Base-by-base conservation (phyloP, 2,888 invertebrate species). In the Torymus aiolomorphi region DNA sequence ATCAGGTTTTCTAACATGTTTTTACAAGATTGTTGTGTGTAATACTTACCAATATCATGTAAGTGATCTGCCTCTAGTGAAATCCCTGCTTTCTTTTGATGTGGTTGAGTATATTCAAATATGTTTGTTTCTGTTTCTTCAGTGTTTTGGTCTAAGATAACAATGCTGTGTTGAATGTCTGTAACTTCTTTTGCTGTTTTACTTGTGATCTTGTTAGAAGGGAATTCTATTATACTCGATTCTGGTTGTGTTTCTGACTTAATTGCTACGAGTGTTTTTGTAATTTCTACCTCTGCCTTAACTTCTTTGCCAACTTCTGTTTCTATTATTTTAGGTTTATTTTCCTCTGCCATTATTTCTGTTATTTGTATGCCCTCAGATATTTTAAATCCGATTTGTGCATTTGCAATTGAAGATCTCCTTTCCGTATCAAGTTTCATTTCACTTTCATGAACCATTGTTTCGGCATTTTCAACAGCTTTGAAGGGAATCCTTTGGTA, bases 121-220 rank as follows among this genome's bases (percentile, higher is more conserved):
- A 91, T 86, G 78, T 91, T 87, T 86, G 90, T 88, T 89, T 91
- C 92, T 69, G 91, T 87, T 89, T 92, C 92, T 84, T 90, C 92
- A 81, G 90, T 88, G 83, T 88, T 88, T 82, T 90, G 88, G 85
- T 92, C 92, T 70, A 91, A 92, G 76, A 93, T 88, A 72, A 92
- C 88, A 66, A 93, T 84, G 82, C 92, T 91, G 84, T 92, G 91
- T 71, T 90, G 89, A 74, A 88, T 84, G 63, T 88, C 88, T 51
- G 88, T 84, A 5, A 88, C 83, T 78, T 88, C 84, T 71, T 84
- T 85, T 13, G 90, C 88, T 57, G 82, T 86, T 86, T 87, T 91
- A 80, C 84, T 84, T 73, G 81, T 85, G 31, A 87, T 88, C 78
- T 85, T 86, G 8, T 83, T 82, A 3, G 85, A 69, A 42, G 83